Percentiles rank a stretch among this genome's conserved stretches.
phyloP scores from a whole-genome alignment of 2,113 vertebrate genomes.

The Thamnophis sirtalis region DNA sequence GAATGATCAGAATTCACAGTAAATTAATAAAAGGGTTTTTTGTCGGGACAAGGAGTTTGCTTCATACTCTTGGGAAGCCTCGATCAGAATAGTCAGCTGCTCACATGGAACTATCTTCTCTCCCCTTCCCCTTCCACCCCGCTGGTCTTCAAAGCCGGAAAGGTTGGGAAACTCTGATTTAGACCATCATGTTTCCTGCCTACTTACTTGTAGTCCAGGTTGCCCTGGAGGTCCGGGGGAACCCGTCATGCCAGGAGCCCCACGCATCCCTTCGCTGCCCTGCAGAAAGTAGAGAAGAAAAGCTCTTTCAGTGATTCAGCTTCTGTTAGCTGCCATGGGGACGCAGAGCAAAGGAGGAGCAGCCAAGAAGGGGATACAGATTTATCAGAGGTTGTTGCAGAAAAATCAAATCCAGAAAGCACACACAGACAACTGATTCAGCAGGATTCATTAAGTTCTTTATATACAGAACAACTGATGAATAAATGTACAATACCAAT shows the following conservation, averaged over 20 bases:
- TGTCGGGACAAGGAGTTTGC: too few species aligned
- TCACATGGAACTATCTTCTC: neutral
- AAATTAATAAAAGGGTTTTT: too few species aligned
- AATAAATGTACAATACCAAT: too few species aligned
- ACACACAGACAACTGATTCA: too few species aligned
- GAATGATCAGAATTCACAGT: too few species aligned
- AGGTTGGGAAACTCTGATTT: neutral
- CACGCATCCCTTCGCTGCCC: constrained; percentile 83
- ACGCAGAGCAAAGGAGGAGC: neutral
- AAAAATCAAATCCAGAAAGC: too few species aligned
- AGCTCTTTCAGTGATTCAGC: neutral
- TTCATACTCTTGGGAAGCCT: too few species aligned
- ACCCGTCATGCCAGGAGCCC: constrained; percentile 76
- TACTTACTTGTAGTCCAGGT: constrained; percentile 76
- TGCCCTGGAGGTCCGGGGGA: constrained; percentile 80
- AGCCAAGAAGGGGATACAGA: too few species aligned
- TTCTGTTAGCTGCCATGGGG: neutral
- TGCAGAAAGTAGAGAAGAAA: constrained; percentile 49
- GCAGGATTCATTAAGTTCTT: too few species aligned
- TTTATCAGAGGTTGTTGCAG: too few species aligned
- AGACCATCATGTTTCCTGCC: neutral
- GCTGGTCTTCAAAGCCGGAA: neutral
- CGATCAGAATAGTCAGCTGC: neutral
- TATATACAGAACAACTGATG: too few species aligned
- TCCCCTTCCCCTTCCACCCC: neutral